Base-by-base conservation (phyloP, 2,888 invertebrate genomes). In the Apamea anceps region DNA sequence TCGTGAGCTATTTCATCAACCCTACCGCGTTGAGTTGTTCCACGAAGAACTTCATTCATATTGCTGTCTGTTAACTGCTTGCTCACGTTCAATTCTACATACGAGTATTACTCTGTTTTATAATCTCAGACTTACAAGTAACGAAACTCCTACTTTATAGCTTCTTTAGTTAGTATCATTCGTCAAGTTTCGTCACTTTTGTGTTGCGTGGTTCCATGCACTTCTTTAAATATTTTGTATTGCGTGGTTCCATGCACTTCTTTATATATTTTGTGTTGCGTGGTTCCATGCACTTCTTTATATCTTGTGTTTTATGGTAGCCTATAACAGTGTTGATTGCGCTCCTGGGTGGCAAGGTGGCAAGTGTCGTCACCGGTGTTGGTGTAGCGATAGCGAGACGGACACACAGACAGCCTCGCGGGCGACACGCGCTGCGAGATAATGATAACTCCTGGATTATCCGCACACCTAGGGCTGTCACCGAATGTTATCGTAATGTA, bases 331-430 rank as follows among this genome's bases (percentile, higher is more conserved):
- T 37, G 18, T 67, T 45, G 32, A 42, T 18, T 57, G 62, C 28
- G 57, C 70, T 81, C 66, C 32, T 73, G 85, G 85, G 82, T 82
- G 82, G 81, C 32, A 5, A 18, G 32, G 57, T 37, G 67, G 48
- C 25, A 32, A 5, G 66, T 66, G 65, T 32, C 54, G 28, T 32
- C 65, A 45, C 13, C 18, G 18, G 45, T 67, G 81, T 72, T 51
- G 37, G 67, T 42, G 67, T 45, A 45, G 60, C 13, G 84, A 84
- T 78, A 84, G 80, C 32, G 37, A 25, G 72, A 21, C 75, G 25
- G n/a, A 37, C 37, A 12, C 28, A n/a, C 62, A 21, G 10, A 18
- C 66, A n/a, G 54, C 1, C 28, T 45, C 15, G 67, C 18, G 63
- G 63, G 45, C 51, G 45, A 48, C 74, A 21, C 62, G 63, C 68